These are phyloP conservation scores for Moxostoma hubbsi DNA, from an alignment of 2,797 vertebrate genomes.

Conservation along the genomic window DNA sequence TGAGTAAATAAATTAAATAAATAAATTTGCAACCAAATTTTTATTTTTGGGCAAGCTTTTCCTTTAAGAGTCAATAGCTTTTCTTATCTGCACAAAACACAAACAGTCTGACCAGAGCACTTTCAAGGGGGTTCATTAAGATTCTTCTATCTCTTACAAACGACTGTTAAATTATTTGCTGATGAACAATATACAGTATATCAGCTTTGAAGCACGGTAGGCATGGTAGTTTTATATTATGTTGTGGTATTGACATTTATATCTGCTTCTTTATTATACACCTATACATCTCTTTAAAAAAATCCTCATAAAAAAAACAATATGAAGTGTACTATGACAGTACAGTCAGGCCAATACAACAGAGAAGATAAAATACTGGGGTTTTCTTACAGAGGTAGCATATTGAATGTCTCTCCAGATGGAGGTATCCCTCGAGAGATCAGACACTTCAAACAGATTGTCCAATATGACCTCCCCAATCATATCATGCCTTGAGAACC, in stretches of 20 bases:
- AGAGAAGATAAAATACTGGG: not conserved
- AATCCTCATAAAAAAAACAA: no score
- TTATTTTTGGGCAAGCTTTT: no score
- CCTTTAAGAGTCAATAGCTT: conserved; percentile 17
- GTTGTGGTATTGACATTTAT: no score
- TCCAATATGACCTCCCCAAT: conserved; percentile 97
- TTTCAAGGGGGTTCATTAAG: conserved; percentile 30
- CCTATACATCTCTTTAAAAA: no score
- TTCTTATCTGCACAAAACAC: conserved; percentile 46
- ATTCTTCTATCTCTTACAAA: not conserved
- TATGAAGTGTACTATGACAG: not conserved
- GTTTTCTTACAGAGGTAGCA: conserved; percentile 88
- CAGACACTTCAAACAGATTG: conserved; percentile 92
- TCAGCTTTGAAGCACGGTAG: not conserved
- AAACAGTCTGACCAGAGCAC: conserved; percentile 15
- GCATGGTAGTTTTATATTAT: not conserved
- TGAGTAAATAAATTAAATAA: no score
- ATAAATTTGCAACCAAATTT: no score
- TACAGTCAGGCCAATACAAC: not conserved
- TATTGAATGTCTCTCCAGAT: conserved; percentile 98
- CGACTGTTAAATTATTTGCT: conserved; percentile 3
- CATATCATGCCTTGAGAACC: conserved; percentile 97
- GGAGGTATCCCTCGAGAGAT: conserved; percentile 92
- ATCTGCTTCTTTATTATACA: no score
- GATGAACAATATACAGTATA: not conserved